A percentile compares a stretch with the other conserved stretches of the same genome.
phyloP scores from a whole-genome alignment of 2,797 vertebrate species.

The Denticeps clupeoides region DNA sequence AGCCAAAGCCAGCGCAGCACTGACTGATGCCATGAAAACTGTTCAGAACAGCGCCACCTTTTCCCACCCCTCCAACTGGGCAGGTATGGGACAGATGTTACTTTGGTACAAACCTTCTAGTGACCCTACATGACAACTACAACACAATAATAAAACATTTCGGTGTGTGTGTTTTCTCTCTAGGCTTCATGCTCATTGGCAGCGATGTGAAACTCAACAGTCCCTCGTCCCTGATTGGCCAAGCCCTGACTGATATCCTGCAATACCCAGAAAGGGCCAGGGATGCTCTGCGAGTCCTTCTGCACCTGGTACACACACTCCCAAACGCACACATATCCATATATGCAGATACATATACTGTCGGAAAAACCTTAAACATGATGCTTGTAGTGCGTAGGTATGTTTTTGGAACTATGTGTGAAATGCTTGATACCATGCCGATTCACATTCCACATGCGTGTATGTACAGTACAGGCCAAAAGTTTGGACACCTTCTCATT shows the following conservation, averaged over 20 bases:
- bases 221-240: slow-evolving; percentile 80
- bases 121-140: neutral
- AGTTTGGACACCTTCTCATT: no score
- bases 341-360: no score
- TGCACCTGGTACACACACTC: slow-evolving; percentile 90
- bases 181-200: slow-evolving; percentile 89
- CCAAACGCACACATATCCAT: no score
- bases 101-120: neutral
- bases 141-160: neutral
- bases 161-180: neutral
- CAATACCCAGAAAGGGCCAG: slow-evolving; percentile 80
- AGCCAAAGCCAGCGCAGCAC: slow-evolving; percentile 77
- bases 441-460: no score
- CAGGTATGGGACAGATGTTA: slow-evolving; percentile 45
- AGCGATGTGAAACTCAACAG: slow-evolving; percentile 89
- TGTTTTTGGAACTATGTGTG: no score
- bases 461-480: no score
- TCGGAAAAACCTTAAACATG: no score
- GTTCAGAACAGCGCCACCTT: slow-evolving; percentile 88
- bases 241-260: slow-evolving; percentile 87
- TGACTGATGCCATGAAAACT: slow-evolving; percentile 83
- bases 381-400: no score
- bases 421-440: no score
- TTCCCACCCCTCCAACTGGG: slow-evolving; percentile 94
- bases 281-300: slow-evolving; percentile 82